Conservation (phyloP, 2,888 invertebrate genomes). For the Callosobruchus maculatus region DNA sequence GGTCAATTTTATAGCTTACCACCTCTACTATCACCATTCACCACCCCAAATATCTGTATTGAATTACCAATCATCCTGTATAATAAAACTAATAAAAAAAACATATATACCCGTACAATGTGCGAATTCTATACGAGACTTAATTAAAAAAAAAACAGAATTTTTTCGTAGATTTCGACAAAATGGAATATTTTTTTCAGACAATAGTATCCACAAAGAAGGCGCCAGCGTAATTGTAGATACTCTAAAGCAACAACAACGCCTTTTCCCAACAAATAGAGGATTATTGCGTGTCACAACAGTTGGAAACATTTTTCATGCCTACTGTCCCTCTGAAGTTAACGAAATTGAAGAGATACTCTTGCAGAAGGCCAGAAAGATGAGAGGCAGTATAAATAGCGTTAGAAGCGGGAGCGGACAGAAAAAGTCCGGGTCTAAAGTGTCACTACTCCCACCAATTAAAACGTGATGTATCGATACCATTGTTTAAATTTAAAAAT, state of each 20-base stretch:
- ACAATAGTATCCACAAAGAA: constrained; percentile 31
- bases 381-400: neutral
- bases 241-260: constrained; percentile 33
- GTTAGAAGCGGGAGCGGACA: neutral
- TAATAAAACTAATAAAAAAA: too few species aligned
- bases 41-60: too few species aligned
- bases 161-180: too few species aligned
- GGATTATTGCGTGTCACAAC: neutral
- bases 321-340: neutral
- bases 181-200: constrained; percentile 17
- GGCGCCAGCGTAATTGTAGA: constrained; percentile 26
- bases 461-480: neutral
- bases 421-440: neutral
- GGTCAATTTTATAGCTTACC: too few species aligned
- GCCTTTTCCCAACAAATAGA: neutral
- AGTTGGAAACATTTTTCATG: neutral
- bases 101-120: too few species aligned
- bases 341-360: neutral
- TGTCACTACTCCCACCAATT: neutral
- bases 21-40: too few species aligned
- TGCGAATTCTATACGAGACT: too few species aligned
- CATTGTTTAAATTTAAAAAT: too few species aligned
- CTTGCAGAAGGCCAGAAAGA: neutral
- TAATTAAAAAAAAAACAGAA: too few species aligned
- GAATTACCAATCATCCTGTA: too few species aligned